phyloP scores from a whole-genome alignment of 2,888 invertebrate species.

The Atethmia centrago region DNA sequence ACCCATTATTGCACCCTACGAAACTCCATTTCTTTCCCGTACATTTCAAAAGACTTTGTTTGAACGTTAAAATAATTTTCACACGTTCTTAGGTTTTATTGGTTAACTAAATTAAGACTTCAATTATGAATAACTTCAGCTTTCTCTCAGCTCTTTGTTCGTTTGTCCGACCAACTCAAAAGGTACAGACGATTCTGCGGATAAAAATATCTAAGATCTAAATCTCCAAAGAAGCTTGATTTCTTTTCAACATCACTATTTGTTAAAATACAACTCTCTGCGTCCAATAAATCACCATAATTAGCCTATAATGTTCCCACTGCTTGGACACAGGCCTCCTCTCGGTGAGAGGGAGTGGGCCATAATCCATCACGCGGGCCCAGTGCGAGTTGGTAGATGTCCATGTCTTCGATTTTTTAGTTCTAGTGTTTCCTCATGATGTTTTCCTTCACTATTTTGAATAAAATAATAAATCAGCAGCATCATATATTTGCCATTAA shows the following conservation, averaged over 20 bases:
- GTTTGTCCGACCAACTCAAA: not conserved
- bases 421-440: too few species aligned
- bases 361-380: too few species aligned
- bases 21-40: not conserved
- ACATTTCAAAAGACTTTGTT: conserved; percentile 1
- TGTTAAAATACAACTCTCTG: not conserved
- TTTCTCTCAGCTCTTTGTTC: conserved; percentile 37
- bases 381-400: too few species aligned
- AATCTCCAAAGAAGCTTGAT: not conserved
- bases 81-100: conserved; percentile 26
- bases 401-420: too few species aligned
- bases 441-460: too few species aligned
- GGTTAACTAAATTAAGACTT: conserved; percentile 14
- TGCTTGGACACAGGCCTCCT: too few species aligned
- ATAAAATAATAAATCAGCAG: too few species aligned
- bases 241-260: not conserved
- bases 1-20: conserved; percentile 8
- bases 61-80: not conserved
- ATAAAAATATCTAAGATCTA: not conserved
- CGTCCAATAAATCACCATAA: not conserved
- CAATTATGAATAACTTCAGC: conserved; percentile 1
- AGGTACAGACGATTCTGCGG: not conserved
- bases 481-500: conserved; percentile 14
- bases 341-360: too few species aligned
- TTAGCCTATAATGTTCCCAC: too few species aligned